Percentiles rank a stretch among this genome's conserved stretches.
phyloP scores from a whole-genome alignment of 2,797 vertebrate species.

The Petrocephalus sullivani region DNA sequence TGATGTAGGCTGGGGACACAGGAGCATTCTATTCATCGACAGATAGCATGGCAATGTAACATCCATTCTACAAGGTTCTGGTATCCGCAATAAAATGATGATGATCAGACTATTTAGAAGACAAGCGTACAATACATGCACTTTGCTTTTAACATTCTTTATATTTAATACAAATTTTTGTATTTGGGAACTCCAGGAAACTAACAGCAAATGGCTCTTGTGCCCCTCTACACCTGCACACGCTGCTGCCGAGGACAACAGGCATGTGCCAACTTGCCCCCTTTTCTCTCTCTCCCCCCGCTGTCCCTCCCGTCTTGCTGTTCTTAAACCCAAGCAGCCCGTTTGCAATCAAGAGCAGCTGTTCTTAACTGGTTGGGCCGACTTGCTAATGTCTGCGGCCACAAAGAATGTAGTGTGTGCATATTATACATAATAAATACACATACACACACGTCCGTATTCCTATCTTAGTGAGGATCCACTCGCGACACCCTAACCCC shows the following conservation, averaged over 20 bases:
- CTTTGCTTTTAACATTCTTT: not conserved
- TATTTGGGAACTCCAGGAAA: not conserved
- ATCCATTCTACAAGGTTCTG: not conserved
- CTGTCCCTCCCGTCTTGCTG: not conserved
- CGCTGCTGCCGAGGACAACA: not conserved
- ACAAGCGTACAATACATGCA: not conserved
- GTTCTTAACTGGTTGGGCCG: not conserved
- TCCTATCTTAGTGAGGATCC: too few species aligned
- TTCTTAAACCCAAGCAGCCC: not conserved
- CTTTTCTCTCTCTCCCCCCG: not conserved
- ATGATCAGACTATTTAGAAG: not conserved
- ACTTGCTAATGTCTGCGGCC: not conserved
- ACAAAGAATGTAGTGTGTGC: not conserved
- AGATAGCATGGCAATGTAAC: not conserved
- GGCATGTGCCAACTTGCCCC: constrained; percentile 44
- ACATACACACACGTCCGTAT: too few species aligned
- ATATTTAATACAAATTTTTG: not conserved
- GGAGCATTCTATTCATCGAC: not conserved
- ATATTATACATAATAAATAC: too few species aligned
- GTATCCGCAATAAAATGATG: not conserved
- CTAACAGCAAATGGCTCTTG: not conserved
- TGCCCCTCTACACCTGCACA: not conserved
- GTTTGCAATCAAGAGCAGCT: not conserved
- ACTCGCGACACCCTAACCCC: too few species aligned
- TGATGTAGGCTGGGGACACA: constrained; percentile 54